These are phyloP conservation scores for Timema podura DNA, from an alignment of 2,888 invertebrate species.

Conservation along the genomic window DNA sequence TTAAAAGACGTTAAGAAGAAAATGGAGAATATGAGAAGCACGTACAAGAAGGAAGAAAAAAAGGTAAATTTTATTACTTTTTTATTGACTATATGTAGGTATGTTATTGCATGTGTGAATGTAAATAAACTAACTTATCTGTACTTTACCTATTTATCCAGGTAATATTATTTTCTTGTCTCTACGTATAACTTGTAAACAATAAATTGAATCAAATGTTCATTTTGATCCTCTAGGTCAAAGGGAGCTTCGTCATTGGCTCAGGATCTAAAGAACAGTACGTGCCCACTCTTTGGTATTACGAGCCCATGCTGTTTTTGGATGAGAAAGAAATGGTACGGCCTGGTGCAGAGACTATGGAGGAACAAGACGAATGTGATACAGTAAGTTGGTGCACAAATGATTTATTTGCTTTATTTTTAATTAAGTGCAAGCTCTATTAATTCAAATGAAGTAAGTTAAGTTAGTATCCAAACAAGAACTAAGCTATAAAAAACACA, in stretches of 20 bases:
- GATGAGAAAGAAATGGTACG: not conserved
- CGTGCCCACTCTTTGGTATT: constrained; percentile 7
- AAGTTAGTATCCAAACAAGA: too few species aligned
- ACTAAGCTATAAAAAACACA: too few species aligned
- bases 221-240: not conserved
- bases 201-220: not conserved
- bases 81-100: too few species aligned
- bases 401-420: too few species aligned
- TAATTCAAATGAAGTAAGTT: too few species aligned
- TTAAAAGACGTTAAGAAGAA: not conserved
- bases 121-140: too few species aligned
- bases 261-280: not conserved
- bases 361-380: not conserved
- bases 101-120: too few species aligned
- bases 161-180: too few species aligned
- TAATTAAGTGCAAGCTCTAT: too few species aligned
- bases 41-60: not conserved
- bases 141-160: too few species aligned
- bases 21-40: constrained; percentile 6
- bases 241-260: not conserved
- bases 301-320: not conserved
- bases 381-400: too few species aligned
- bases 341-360: not conserved
- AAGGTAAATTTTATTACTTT: not conserved
- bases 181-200: too few species aligned